Evolutionary conservation across 2,113 vertebrate species (phyloP).

Genomic region (Aldabrachelys gigantea): DNA sequence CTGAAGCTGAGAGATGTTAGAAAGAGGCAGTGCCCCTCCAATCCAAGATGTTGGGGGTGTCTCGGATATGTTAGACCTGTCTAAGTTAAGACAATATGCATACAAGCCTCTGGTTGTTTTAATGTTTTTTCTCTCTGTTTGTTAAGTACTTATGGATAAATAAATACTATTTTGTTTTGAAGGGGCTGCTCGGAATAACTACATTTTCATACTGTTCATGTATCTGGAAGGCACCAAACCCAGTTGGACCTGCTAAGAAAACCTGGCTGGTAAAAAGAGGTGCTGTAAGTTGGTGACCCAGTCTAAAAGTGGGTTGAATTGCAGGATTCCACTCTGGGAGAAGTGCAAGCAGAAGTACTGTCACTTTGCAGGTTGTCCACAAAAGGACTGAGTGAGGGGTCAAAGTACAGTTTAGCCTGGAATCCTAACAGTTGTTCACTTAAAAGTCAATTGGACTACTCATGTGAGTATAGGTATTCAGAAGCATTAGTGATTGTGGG

Average conservation of each 20-base stretch:
- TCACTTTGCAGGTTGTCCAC: not conserved
- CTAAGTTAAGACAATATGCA: not conserved
- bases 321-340: not conserved
- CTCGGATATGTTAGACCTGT: not conserved
- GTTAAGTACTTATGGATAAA: not conserved
- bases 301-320: not conserved
- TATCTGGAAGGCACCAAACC: not conserved
- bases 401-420: not conserved
- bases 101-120: not conserved
- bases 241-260: not conserved
- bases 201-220: not conserved
- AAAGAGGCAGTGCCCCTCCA: too few relatives aligned
- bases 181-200: not conserved
- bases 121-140: not conserved
- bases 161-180: not conserved
- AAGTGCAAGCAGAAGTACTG: not conserved
- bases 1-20: not conserved
- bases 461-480: not conserved
- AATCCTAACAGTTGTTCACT: not conserved
- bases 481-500: not conserved
- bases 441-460: not conserved
- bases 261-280: not conserved
- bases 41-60: not conserved
- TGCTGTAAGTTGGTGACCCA: not conserved
- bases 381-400: not conserved